A percentile compares a stretch with the other conserved stretches of the same genome.
These are phyloP conservation scores for Nothobranchius furzeri DNA, from an alignment of 2,113 vertebrate species.

Conservation along the genomic window DNA sequence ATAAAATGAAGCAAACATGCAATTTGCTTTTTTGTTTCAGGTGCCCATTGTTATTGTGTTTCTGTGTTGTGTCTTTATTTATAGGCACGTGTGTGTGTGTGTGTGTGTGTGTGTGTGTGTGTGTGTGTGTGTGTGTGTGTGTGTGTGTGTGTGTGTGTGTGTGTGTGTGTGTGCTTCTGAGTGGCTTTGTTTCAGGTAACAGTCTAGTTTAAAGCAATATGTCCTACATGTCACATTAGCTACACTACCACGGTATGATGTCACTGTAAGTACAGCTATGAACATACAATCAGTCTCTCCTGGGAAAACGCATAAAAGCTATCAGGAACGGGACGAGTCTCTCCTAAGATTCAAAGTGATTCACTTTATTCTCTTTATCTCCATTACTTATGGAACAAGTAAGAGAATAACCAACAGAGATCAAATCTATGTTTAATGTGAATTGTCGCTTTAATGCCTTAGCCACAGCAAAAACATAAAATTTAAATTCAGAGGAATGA, in stretches of 20 bases:
- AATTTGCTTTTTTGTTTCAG: conserved; percentile 16
- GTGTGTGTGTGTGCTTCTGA: background rate
- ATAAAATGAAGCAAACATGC: conserved; percentile 37
- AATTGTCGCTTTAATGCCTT: conserved; percentile 26
- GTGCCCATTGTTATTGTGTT: background rate
- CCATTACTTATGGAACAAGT: conserved; percentile 44
- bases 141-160: too few relatives aligned
- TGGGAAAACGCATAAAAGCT: conserved; percentile 16
- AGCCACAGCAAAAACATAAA: conserved; percentile 28
- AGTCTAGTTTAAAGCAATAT: background rate
- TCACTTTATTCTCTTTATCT: conserved; percentile 49
- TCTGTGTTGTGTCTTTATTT: conserved; percentile 2
- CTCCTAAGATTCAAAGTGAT: conserved; percentile 9
- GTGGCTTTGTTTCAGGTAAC: background rate
- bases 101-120: too few relatives aligned
- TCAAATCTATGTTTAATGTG: conserved; percentile 60
- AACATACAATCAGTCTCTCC: conserved; percentile 3
- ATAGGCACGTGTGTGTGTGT: background rate
- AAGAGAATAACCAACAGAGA: conserved; percentile 35
- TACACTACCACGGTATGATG: conserved; percentile 7
- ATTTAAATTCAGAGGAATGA: conserved; percentile 40
- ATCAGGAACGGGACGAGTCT: conserved; percentile 23
- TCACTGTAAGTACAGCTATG: background rate
- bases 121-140: too few relatives aligned
- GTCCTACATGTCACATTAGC: conserved; percentile 8